Evolutionary conservation across 92 coral and sea anemone species (phyloP).

Genomic region (Micromussa lordhowensis): DNA sequence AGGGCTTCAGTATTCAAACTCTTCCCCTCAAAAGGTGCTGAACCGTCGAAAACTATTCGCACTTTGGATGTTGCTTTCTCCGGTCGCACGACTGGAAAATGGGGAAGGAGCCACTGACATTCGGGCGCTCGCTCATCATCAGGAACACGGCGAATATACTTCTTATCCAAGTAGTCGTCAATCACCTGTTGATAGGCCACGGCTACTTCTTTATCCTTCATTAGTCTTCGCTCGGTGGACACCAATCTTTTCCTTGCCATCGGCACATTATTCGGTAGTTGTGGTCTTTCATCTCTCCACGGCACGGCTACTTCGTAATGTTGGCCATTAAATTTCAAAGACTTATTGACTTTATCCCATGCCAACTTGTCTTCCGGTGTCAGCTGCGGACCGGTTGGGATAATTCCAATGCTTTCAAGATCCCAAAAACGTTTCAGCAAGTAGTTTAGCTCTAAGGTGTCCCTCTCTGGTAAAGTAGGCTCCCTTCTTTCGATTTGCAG

Average conservation of each 20-base stretch:
- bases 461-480: conserved; percentile 5
- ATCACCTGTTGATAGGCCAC: conserved; percentile 27
- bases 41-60: conserved; percentile 29
- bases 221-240: conserved; percentile 25
- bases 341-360: conserved; percentile 50
- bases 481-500: neutral
- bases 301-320: conserved; percentile 48
- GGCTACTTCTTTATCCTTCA: conserved; percentile 23
- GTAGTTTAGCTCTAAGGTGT: conserved; percentile 41
- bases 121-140: conserved; percentile 40
- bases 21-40: conserved; percentile 44
- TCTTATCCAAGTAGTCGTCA: conserved; percentile 19
- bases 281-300: conserved; percentile 57
- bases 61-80: conserved; percentile 35
- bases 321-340: conserved; percentile 54
- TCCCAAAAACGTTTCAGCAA: conserved; percentile 73
- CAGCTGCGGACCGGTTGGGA: conserved; percentile 42
- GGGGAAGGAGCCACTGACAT: conserved; percentile 31
- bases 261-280: conserved; percentile 30
- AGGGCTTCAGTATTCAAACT: conserved; percentile 44
- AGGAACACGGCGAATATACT: conserved; percentile 37
- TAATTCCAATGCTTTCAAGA: conserved; percentile 67
- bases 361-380: conserved; percentile 61
- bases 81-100: conserved; percentile 55
- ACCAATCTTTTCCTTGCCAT: conserved; percentile 21